phyloP scores from a whole-genome alignment of 92 coral and sea anemone species.

The Scolanthus callimorphus region DNA sequence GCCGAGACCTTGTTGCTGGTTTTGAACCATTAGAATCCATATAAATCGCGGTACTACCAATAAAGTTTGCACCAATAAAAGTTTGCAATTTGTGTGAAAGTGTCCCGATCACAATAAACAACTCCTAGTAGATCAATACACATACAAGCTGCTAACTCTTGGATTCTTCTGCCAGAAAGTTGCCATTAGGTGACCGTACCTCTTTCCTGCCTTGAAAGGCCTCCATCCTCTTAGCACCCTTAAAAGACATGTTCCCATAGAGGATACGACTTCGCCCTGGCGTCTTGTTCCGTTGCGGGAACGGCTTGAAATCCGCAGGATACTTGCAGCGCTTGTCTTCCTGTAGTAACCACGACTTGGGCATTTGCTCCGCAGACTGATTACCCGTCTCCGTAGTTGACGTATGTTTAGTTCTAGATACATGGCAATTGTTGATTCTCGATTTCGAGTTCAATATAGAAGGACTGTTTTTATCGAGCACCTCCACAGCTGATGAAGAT shows the following conservation, averaged over 20 bases:
- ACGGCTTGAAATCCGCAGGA: conserved; percentile 86
- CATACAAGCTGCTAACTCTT: conserved; percentile 34
- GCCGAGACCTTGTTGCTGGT: no score
- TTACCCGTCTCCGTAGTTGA: conserved; percentile 17
- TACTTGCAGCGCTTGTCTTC: conserved; percentile 83
- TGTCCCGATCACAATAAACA: no score
- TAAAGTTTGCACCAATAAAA: no score
- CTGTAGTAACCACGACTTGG: conserved; percentile 73
- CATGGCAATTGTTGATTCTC: no score
- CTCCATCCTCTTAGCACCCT: conserved; percentile 73
- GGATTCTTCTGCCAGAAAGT: conserved; percentile 21
- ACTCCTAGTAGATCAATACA: no score
- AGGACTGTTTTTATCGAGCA: conserved; percentile 62
- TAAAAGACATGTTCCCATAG: conserved; percentile 72
- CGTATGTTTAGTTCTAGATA: conserved; percentile 12
- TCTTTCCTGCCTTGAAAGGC: conserved; percentile 60
- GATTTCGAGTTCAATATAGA: conserved; percentile 36
- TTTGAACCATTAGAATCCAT: no score
- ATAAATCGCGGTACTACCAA: no score
- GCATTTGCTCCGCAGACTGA: conserved; percentile 10
- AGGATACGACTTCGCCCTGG: conserved; percentile 70
- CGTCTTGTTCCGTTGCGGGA: conserved; percentile 76
- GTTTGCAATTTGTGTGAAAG: no score
- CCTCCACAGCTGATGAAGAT: conserved; percentile 40
- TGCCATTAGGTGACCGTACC: conserved; percentile 39